Evolutionary conservation across 2,888 invertebrate genomes (phyloP), one percentile per base, ranked within the genome.

Genomic region (Podotricha telesiphe): DNA sequence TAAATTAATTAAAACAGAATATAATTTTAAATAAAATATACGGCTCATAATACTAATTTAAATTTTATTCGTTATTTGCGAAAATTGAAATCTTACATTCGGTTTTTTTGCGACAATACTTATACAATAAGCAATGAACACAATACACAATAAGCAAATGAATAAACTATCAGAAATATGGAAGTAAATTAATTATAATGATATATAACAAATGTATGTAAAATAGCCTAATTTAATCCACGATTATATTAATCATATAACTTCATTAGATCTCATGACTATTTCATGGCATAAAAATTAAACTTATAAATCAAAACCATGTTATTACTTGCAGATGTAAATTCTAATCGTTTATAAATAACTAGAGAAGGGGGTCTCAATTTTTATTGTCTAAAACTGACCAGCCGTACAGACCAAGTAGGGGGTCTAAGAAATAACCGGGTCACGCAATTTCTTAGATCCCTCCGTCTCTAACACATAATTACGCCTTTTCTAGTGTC

Each of bases 391-490:
- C 86, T 90, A 81, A 77, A 87, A 91, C 91, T 93, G 93, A 93
- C 93, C 93, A 89, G 87, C 85, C 89, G 88, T 89, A 82, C 75
- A 73, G 78, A 79, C 84, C 68, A 78, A 75, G 82, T 80, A 84
- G 88, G 92, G 93, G 88, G 85, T 83, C 85, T 79, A 79, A 79
- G 81, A 82, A 83, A 82, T 78, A 80, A 86, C 86, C 82, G 84
- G 89, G 91, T 91, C 87, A 89, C 89, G 89, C 85, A 88, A 88
- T 87, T 89, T 82, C 88, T 88, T 81, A 83, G 82, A 82, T 86
- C 86, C 88, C 87, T 82, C 80, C 80, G 59, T 83, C 80, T 78
- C 80, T 79, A 78, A 75, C 80, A 78, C 82, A 80, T 91, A 92
- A 93, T 92, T 92, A 91, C 85, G 87, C 86, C 86, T 88, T 86